Base-by-base conservation (phyloP, 2,113 vertebrate genomes). In the Leucoraja erinaceus region DNA sequence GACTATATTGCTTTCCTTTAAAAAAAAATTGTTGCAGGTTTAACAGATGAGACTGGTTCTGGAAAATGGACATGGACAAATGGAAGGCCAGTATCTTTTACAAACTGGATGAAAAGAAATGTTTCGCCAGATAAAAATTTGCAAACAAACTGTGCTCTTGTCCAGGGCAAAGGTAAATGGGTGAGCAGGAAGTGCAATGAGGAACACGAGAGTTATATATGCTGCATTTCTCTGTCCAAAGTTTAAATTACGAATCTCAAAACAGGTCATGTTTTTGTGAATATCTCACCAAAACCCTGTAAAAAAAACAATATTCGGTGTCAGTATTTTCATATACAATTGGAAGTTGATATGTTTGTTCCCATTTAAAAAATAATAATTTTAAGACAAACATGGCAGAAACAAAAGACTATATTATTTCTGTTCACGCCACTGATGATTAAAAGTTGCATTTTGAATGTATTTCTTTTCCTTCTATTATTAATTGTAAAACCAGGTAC, bases 71-170 rank as follows among this genome's bases (percentile, higher is more conserved):
- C 93, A 0, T 96, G 96, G 95, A 94, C 59, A 1, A 93, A 94
- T 93, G 94, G 94, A 7, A 72, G 90, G 54, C 93, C 94, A 0
- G 0, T 95, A 93, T 93, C 94, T 4, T 95, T 94, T 92, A 95
- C 95, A 94, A 95, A 78, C 84, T 94, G 95, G 81, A 93, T 93
- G 93, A 93, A 93, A 93, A 70, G 66, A 47, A 78, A 61, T 61
- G 5, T 9, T 10, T 88, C 4, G 14, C 18, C 72, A 9, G 16
- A 0, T 18, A 10, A 33, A 4, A 59, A n/a, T 56, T 14, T 88
- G 18, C 84, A 92, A 3, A 31, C 94, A 0, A 94, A 93, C 75
- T 97, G 97, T 47, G 95, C 96, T 94, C 94, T 97, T 93, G 95
- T 94, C 18, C 93, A 93, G 83, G 95, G n/a, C 33, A 94, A 94